Percentiles rank a stretch among this genome's conserved stretches.
Evolutionary conservation across 2,797 vertebrate species (phyloP).

Genomic region (Hemitrygon akajei): DNA sequence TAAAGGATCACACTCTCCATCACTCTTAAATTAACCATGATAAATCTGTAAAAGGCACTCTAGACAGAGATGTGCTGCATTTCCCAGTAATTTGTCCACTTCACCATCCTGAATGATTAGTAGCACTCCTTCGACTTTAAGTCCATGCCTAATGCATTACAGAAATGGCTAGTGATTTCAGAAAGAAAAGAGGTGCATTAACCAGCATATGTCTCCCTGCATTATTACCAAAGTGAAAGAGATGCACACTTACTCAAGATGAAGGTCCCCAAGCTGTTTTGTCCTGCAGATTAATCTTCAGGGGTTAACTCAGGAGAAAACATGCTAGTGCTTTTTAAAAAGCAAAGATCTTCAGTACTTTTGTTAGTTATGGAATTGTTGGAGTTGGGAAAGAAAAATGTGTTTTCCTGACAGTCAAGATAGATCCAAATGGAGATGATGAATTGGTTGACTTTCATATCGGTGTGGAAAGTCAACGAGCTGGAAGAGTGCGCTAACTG

Average conservation of each 20-base stretch:
- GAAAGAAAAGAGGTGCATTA: conserved; percentile 42
- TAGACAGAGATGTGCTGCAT: conserved; percentile 34
- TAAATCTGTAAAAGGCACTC: conserved; percentile 38
- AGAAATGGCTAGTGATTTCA: conserved; percentile 42
- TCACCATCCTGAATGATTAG: conserved; percentile 47
- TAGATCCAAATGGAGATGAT: background rate
- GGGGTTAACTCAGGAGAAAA: background rate
- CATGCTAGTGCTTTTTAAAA: background rate
- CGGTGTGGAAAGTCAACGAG: no score
- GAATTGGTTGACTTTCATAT: background rate
- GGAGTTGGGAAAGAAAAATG: background rate
- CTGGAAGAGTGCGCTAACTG: no score
- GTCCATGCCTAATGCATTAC: conserved; percentile 38
- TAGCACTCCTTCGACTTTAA: conserved; percentile 43
- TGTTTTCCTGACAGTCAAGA: background rate
- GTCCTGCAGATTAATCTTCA: background rate
- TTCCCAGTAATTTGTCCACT: conserved; percentile 47
- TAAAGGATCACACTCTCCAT: conserved; percentile 31
- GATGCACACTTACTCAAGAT: background rate
- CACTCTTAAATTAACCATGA: conserved; percentile 37
- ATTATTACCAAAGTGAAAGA: conserved; percentile 44
- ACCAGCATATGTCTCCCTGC: conserved; percentile 44
- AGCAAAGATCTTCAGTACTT: background rate
- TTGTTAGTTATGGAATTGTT: background rate
- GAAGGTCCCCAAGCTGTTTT: background rate